Evolutionary conservation across 1,140 invertebrate genomes (phyloP), one percentile per base, ranked within the genome.

Genomic region (Drosophila bocki): DNA sequence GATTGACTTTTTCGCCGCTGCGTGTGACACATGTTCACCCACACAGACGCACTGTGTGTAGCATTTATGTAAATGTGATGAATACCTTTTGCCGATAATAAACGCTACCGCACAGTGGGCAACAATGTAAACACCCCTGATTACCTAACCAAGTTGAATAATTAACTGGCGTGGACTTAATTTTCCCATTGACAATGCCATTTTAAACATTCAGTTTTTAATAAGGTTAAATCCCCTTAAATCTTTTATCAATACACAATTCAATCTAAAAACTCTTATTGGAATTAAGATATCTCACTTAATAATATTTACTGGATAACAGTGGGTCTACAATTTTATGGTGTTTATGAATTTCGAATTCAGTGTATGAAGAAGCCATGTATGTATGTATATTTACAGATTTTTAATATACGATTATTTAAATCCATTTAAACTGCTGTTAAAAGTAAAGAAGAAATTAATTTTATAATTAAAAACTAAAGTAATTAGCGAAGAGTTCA

Each of bases 1-100:
- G 75, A 77, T 75, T 87, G 79, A 82, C 75, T 86, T 87, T 85
- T 72, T 77, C 56, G 48, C 67, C 67, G 75, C 69, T 63, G 70
- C 63, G 75, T 82, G 70, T 75, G 82, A 86, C 82, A 85, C 75
- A 82, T 82, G 69, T 67, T 67, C 44, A 63, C 62, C 44, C 50
- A 80, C 22, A 80, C 53, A 58, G 2, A 29, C 26, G 37, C 59
- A 19, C 15, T 35, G 50, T 60, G 77, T 58, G 62, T 58, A 57
- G 22, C 58, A 53, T 70, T 78, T 72, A 72, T 56, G 75, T 67
- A 60, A 75, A 51, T 67, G 48, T 12, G 39, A 71, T 45, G 68
- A 74, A 74, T 62, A 62, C 69, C 57, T 75, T 74, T 74, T 32
- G 57, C 56, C 71, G 70, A 67, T 54, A 53, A 54, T 68, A 68